Conservation (phyloP, 2,888 invertebrate genomes). For the Lasioglossum zephyrum region DNA sequence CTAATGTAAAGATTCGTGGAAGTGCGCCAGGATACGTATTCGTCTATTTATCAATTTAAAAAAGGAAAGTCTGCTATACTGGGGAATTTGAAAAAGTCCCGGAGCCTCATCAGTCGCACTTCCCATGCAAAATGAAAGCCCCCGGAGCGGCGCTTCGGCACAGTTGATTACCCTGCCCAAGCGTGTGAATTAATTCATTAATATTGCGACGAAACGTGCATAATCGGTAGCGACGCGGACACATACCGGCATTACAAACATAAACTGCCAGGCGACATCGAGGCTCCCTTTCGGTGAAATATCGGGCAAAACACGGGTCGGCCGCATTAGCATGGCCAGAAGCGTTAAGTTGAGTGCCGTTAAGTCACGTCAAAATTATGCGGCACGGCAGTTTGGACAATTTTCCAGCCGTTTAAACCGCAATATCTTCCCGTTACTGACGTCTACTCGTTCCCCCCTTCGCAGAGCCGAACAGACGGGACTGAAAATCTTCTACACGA, state of each 20-base stretch:
- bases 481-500: constrained; percentile 46
- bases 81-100: neutral
- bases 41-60: too few species aligned
- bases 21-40: too few species aligned
- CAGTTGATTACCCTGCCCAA: constrained; percentile 30
- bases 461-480: constrained; percentile 27
- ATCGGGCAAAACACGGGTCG: constrained; percentile 40
- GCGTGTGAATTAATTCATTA: constrained; percentile 48
- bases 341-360: constrained; percentile 65
- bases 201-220: constrained; percentile 50
- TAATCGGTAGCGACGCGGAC: constrained; percentile 36
- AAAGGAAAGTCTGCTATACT: neutral
- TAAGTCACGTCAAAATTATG: constrained; percentile 77
- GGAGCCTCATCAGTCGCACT: neutral
- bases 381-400: constrained; percentile 79
- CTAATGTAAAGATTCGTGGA: too few species aligned
- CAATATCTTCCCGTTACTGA: constrained; percentile 74
- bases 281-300: constrained; percentile 14
- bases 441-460: constrained; percentile 28
- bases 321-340: constrained; percentile 56
- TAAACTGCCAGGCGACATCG: constrained; percentile 9
- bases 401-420: constrained; percentile 81
- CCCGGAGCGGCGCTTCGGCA: constrained; percentile 18
- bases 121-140: constrained; percentile 13
- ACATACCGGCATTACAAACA: constrained; percentile 17